Conservation (phyloP, 2,113 vertebrate genomes). For the Columba janthina region DNA sequence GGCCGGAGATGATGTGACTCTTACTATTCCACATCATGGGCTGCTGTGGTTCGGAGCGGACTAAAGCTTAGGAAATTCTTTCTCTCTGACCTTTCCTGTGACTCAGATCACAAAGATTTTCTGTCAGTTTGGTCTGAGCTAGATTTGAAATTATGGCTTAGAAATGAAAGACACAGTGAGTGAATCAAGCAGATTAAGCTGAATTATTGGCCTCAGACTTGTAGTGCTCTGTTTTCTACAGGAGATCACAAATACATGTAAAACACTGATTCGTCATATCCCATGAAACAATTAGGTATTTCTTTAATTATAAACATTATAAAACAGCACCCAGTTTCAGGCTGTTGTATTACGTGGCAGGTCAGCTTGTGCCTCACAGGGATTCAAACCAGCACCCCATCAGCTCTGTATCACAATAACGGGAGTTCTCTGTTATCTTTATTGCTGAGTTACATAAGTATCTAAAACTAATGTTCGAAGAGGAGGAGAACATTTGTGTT, state of each 20-base stretch:
- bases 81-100: not conserved
- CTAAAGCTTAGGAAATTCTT: not conserved
- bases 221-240: not conserved
- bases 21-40: not conserved
- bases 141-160: slow-evolving; percentile 26
- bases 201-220: not conserved
- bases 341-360: not conserved
- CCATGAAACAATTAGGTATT: not conserved
- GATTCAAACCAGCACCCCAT: not conserved
- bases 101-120: slow-evolving; percentile 31
- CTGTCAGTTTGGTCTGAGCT: slow-evolving; percentile 33
- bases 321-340: not conserved
- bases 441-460: not conserved
- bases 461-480: not conserved
- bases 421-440: not conserved
- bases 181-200: not conserved
- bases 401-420: not conserved
- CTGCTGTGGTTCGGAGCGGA: not conserved
- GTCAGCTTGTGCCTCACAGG: not conserved
- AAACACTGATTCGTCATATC: not conserved
- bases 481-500: not conserved
- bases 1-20: not conserved
- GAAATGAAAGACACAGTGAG: slow-evolving; percentile 31
- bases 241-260: not conserved
- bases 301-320: not conserved